Base-by-base conservation (phyloP, 2,113 vertebrate genomes). In the Ailuropoda melanoleuca region DNA sequence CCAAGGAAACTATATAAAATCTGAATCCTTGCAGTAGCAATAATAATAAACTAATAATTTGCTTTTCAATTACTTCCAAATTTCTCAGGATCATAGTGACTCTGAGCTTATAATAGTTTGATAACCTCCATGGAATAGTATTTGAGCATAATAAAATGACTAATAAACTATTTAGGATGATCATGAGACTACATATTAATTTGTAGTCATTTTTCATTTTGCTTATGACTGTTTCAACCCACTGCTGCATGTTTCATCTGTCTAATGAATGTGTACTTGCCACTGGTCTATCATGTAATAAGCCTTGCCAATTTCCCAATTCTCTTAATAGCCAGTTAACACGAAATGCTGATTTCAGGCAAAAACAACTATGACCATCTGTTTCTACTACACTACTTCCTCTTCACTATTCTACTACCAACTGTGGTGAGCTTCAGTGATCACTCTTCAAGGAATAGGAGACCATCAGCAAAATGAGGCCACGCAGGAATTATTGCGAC, bases 81-180 rank as follows among this genome's bases (percentile, higher is more conserved):
- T 92, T 96, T 91, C 86, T 91, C 82, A 80, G 68, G 29, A 89
- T 84, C 70, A 87, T 6, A 84, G 31, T 19, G 43, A 78, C 64
- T 80, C 78, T 91, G 31, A 82, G 82, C 64, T 96, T 68, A 80
- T 43, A 89, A 93, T 64, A 58, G 75, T 92, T 83, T 90, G 78
- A 56, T 90, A 83, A 97, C 93, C 97, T 96, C 97, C 81, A 31
- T 1, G 64, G 95, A 85, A 81, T 70, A 84, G 26, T 90, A 97
- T 88, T 50, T 86, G 68, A 89, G 78, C 43, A 37, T 96, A 98
- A 98, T 96, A 97, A 98, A 97, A 97, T 96, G 93, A 92, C 43
- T 94, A 96, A 95, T 89, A 89, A 93, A 77, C 72, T 62, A 88
- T 81, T 95, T 58, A 87, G 89, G 68, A 87, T 62, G 60, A 97